These are phyloP conservation scores for Venustaconcha ellipsiformis DNA, from an alignment of 1,140 invertebrate species.

Conservation along the genomic window DNA sequence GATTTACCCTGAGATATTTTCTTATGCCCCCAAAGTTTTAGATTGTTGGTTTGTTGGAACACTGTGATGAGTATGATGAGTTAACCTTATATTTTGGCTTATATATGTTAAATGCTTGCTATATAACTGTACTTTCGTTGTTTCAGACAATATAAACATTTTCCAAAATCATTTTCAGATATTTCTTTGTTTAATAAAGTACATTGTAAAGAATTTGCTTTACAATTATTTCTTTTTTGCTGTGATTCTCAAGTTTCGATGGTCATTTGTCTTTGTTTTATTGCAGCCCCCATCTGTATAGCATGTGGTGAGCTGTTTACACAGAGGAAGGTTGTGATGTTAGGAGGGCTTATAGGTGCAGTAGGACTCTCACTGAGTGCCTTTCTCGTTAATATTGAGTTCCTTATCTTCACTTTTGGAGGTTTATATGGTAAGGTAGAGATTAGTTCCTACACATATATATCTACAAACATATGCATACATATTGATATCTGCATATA, in stretches of 20 bases:
- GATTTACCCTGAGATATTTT: too few relatives aligned
- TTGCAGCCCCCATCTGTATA: constrained; percentile 45
- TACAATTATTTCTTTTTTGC: background rate
- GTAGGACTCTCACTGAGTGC: constrained; percentile 38
- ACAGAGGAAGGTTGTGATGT: constrained; percentile 39
- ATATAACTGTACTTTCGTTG: too few relatives aligned
- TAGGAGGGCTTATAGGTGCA: constrained; percentile 35
- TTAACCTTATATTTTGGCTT: too few relatives aligned
- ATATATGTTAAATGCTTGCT: background rate
- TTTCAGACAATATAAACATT: background rate
- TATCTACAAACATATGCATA: too few relatives aligned
- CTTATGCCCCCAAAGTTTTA: too few relatives aligned
- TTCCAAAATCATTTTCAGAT: background rate
- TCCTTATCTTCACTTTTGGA: constrained; percentile 41
- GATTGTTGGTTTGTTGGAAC: too few relatives aligned
- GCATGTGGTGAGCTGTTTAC: constrained; percentile 38
- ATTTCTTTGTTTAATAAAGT: background rate
- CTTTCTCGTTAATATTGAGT: constrained; percentile 44
- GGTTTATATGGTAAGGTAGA: constrained; percentile 40
- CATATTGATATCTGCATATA: too few relatives aligned
- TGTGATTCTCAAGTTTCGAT: background rate
- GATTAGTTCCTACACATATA: too few relatives aligned
- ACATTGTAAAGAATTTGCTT: background rate
- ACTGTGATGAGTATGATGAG: background rate
- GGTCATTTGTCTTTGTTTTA: constrained; percentile 1